phyloP scores from a whole-genome alignment of 2,113 vertebrate species.

The Dicentrarchus labrax region DNA sequence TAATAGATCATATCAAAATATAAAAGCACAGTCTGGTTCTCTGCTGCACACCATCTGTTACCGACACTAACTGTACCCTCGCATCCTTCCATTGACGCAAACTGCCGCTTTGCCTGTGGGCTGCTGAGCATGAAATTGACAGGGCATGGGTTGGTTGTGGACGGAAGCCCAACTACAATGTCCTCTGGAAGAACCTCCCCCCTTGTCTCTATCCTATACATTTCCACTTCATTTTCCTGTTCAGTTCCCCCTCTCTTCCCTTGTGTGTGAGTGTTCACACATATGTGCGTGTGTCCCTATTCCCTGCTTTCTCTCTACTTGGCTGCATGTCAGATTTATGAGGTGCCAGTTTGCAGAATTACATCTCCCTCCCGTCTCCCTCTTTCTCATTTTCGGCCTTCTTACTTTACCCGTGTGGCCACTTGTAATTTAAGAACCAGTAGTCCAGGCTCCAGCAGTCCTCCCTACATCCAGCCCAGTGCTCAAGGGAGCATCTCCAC shows the following conservation, averaged over 20 bases:
- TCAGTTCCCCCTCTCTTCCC: slow-evolving; percentile 31
- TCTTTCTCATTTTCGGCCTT: slow-evolving; percentile 57
- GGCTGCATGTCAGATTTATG: slow-evolving; percentile 84
- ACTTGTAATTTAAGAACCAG: slow-evolving; percentile 76
- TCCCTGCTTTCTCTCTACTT: slow-evolving; percentile 59
- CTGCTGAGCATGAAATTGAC: slow-evolving; percentile 78
- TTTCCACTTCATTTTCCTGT: slow-evolving; percentile 51
- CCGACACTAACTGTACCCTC: slow-evolving; percentile 55
- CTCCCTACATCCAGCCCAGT: slow-evolving; percentile 32
- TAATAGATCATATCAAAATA: slow-evolving; percentile 57
- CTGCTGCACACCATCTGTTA: slow-evolving; percentile 65
- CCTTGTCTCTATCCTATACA: slow-evolving; percentile 47
- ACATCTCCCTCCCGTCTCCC: slow-evolving; percentile 38
- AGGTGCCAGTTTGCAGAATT: slow-evolving; percentile 72
- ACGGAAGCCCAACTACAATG: slow-evolving; percentile 57
- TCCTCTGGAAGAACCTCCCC: slow-evolving; percentile 45
- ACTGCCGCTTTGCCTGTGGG: slow-evolving; percentile 63
- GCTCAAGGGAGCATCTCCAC: slow-evolving; percentile 60
- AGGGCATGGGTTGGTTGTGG: slow-evolving; percentile 63
- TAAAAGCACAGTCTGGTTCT: slow-evolving; percentile 55
- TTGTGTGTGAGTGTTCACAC: slow-evolving; percentile 3
- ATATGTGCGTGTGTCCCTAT: background rate
- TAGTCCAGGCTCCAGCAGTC: slow-evolving; percentile 40
- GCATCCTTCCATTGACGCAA: slow-evolving; percentile 58
- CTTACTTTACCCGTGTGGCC: slow-evolving; percentile 69